phyloP scores from a whole-genome alignment of 2,113 vertebrate species.

The Peromyscus maniculatus region DNA sequence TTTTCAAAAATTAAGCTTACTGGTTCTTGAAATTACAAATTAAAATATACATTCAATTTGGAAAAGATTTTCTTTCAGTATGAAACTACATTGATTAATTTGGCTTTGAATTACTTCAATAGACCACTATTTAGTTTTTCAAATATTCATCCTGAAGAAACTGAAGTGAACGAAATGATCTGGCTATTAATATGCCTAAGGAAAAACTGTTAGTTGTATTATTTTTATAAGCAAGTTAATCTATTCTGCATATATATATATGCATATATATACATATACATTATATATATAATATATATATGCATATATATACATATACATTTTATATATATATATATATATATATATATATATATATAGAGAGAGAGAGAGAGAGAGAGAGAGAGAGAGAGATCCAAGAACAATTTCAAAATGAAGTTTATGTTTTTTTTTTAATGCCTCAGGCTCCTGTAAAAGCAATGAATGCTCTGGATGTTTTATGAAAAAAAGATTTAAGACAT shows the following conservation, averaged over 20 bases:
- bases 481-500: constrained; percentile 47
- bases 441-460: constrained; percentile 43
- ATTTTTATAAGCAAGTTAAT: constrained; percentile 29
- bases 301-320: too few species aligned
- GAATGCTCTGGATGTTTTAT: constrained; percentile 36
- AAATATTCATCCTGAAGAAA: constrained; percentile 45
- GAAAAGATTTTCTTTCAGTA: neutral
- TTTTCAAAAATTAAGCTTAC: neutral
- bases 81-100: constrained; percentile 28
- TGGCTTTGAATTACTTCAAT: constrained; percentile 26
- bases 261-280: too few species aligned
- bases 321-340: neutral
- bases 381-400: neutral
- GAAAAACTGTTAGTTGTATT: constrained; percentile 55
- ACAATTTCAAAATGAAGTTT: constrained; percentile 58
- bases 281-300: too few species aligned
- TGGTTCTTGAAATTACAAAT: neutral
- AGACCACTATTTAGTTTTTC: neutral
- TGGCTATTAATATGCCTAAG: constrained; percentile 65
- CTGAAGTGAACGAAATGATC: constrained; percentile 14
- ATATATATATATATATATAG: too few species aligned
- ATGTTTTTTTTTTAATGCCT: constrained; percentile 49
- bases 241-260: constrained; percentile 19
- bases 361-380: too few species aligned
- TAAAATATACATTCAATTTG: constrained; percentile 7